Conservation (phyloP, 2,888 invertebrate species). For the Dioctria rufipes region DNA sequence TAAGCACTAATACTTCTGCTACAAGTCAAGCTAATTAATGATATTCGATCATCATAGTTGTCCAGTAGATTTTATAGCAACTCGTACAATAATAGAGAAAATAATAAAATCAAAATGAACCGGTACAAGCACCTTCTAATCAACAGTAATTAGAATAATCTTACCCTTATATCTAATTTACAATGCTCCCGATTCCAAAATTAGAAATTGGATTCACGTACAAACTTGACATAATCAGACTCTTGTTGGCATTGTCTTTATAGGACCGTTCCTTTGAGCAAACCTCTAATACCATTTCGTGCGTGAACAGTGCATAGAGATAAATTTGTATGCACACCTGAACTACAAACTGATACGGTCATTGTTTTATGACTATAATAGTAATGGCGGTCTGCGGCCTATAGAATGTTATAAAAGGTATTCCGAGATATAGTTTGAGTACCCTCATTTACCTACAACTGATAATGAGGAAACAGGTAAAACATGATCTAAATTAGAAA, state of each 20-base stretch:
- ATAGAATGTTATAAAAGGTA: constrained; percentile 3
- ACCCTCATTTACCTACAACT: constrained; percentile 24
- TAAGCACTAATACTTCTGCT: not conserved
- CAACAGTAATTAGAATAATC: not conserved
- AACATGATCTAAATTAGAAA: constrained; percentile 42
- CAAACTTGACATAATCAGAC: constrained; percentile 24
- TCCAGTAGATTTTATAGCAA: not conserved
- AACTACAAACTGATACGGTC: constrained; percentile 29
- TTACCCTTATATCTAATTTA: constrained; percentile 4
- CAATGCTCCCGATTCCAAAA: constrained; percentile 1
- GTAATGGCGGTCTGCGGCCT: constrained; percentile 27
- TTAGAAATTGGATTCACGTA: constrained; percentile 44
- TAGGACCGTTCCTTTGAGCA: constrained; percentile 15
- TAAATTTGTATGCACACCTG: constrained; percentile 39
- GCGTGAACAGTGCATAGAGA: constrained; percentile 42
- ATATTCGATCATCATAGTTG: not conserved
- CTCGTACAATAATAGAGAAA: not conserved
- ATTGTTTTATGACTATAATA: constrained; percentile 47
- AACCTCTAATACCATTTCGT: constrained; percentile 35
- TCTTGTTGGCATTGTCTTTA: constrained; percentile 20
- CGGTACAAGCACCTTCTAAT: not conserved
- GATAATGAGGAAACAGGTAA: constrained; percentile 23
- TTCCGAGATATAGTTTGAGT: constrained; percentile 21
- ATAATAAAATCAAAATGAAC: not conserved
- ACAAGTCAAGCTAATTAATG: not conserved